Evolutionary conservation across 1,140 invertebrate species (phyloP).

Genomic region (Ceratoteleas bidentatus): DNA sequence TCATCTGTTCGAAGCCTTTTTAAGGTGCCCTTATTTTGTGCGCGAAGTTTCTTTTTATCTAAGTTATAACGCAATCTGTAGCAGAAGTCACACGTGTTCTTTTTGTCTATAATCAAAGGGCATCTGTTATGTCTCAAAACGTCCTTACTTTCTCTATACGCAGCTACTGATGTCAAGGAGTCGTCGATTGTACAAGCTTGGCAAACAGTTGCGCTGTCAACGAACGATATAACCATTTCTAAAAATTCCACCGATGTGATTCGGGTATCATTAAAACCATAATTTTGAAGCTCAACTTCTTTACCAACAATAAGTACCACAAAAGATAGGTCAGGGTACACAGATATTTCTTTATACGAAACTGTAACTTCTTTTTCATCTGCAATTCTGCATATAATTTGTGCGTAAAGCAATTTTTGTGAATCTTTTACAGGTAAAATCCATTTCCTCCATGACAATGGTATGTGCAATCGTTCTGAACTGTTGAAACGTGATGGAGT

Average conservation of each 20-base stretch:
- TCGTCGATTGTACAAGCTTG: constrained; percentile 10
- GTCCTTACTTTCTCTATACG: constrained; percentile 7
- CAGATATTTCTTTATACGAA: no score
- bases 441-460: no score
- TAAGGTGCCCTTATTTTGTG: neutral
- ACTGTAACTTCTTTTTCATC: no score
- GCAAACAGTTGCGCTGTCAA: constrained; percentile 11
- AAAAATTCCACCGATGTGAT: constrained; percentile 13
- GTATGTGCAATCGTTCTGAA: no score
- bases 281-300: no score
- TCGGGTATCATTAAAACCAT: no score
- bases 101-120: constrained; percentile 1
- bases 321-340: no score
- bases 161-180: neutral
- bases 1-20: constrained; percentile 4
- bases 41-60: constrained; percentile 7
- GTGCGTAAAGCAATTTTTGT: no score
- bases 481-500: no score
- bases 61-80: constrained; percentile 1
- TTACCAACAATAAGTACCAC: no score
- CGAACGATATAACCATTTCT: neutral
- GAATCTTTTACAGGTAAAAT: no score
- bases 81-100: constrained; percentile 4
- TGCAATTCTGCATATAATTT: no score
- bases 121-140: constrained; percentile 26